Conservation (phyloP, 2,888 invertebrate species). For the Sinelater perroti region DNA sequence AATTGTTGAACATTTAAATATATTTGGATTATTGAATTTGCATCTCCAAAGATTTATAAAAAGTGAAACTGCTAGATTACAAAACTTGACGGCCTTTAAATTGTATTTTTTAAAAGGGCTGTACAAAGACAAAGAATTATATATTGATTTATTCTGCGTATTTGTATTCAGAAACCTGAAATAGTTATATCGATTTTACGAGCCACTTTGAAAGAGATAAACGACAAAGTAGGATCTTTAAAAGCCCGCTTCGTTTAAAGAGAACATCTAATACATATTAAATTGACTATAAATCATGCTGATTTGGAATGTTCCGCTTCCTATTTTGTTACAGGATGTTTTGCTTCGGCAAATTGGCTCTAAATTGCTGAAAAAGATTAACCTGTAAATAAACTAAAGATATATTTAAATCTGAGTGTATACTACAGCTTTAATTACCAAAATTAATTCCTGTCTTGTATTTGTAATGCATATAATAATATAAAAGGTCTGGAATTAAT, state of each 20-base stretch:
- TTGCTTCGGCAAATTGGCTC: conserved; percentile 21
- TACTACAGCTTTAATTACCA: conserved; percentile 24
- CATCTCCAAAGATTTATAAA: too few relatives aligned
- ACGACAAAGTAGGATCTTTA: conserved; percentile 33
- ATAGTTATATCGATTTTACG: conserved; percentile 33
- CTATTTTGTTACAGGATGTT: conserved; percentile 32
- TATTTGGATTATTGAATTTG: too few relatives aligned
- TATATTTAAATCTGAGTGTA: too few relatives aligned
- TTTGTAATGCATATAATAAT: conserved; percentile 35
- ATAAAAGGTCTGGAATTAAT: conserved; percentile 42
- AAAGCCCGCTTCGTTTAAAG: conserved; percentile 33
- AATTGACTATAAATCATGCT: conserved; percentile 37
- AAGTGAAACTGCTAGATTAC: too few relatives aligned
- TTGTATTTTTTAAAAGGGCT: background rate
- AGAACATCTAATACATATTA: conserved; percentile 38
- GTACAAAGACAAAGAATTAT: conserved; percentile 9
- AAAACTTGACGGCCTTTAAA: too few relatives aligned
- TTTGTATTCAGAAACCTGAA: conserved; percentile 23
- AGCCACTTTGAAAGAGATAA: conserved; percentile 29
- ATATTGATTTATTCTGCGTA: conserved; percentile 17
- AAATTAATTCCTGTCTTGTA: conserved; percentile 26
- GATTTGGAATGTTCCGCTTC: conserved; percentile 33
- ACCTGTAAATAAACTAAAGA: conserved; percentile 28
- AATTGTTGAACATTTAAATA: too few relatives aligned
- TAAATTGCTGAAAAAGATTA: conserved; percentile 25